Evolutionary conservation across 1,140 invertebrate species (phyloP), one percentile per base, ranked within the genome.

Genomic region (Caenorhabditis tropicalis): DNA sequence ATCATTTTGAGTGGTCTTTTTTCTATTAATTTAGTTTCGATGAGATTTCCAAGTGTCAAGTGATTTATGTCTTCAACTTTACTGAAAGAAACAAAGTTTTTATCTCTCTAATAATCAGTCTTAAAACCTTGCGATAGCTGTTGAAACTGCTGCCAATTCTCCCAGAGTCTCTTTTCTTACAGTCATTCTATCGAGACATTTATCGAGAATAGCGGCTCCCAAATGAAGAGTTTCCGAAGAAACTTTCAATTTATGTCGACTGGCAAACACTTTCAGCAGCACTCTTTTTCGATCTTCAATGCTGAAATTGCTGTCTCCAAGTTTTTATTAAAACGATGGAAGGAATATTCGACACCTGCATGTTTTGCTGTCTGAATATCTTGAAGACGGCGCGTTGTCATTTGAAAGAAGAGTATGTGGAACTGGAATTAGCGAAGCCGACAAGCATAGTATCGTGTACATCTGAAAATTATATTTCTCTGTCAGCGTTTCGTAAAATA

Each of bases 241-340:
- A 4, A 74, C 29, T 21, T 74, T 74, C 12, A 74, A 6, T 4
- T 15, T 39, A 19, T 24, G 43, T 12, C 65, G 65, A n/a, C 65
- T 33, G 36, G 65, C 43, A 24, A 74, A 46, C 6, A 74, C 7
- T 9, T 74, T 43, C 21, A 74, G 36, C 5, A 74, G 36, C 36
- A 24, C 36, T 10, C 21, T 33, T 12, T 74, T 39, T 2, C 65
- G 65, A n/a, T 74, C 65, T 39, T 74, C 65, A 12, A 74, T 74
- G 36, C 65, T 74, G 65, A 74, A 74, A 74, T 74, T 74, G 24
- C 65, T 74, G 31, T 65, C 36, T 65, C 24, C 58, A 36, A 33
- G 39, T 43, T 19, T 51, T 27, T 12, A 56, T 1, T 0, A 51
- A 7, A 51, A 51, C 5, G 15, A n/a, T 16, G n/a, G 19, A 51